Conservation (phyloP, 2,113 vertebrate genomes). For the Silurus glanis region DNA sequence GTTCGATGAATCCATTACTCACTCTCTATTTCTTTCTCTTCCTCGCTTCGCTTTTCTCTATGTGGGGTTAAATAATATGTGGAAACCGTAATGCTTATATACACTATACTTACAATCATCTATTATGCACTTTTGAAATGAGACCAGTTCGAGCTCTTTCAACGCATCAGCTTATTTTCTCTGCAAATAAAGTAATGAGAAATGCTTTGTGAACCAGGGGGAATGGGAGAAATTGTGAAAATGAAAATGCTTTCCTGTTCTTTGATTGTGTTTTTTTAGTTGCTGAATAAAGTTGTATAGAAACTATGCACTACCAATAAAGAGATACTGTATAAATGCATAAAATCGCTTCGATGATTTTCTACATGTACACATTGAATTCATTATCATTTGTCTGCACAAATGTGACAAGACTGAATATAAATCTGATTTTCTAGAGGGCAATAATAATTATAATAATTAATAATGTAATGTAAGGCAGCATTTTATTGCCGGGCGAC, state of each 20-base stretch:
- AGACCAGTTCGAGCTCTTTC: neutral
- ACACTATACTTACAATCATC: neutral
- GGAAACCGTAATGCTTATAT: neutral
- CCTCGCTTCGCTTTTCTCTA: neutral
- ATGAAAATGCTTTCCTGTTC: neutral
- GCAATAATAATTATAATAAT: neutral
- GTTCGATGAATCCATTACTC: neutral
- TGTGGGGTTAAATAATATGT: neutral
- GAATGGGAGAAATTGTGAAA: neutral
- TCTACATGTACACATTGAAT: neutral
- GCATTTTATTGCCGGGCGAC: neutral
- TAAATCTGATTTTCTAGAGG: neutral
- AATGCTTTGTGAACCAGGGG: neutral
- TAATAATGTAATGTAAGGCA: neutral
- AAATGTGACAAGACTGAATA: neutral
- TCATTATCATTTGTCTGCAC: neutral
- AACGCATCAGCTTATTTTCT: neutral
- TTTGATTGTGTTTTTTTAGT: conserved; percentile 40
- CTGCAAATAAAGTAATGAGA: neutral
- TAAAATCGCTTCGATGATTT: neutral
- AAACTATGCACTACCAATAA: conserved; percentile 64
- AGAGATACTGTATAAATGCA: conserved; percentile 27
- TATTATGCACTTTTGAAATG: conserved; percentile 10
- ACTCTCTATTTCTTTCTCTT: no score
- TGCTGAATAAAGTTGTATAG: conserved; percentile 41